Conservation (phyloP, 2,888 invertebrate species). For the Tholera decimalis region DNA sequence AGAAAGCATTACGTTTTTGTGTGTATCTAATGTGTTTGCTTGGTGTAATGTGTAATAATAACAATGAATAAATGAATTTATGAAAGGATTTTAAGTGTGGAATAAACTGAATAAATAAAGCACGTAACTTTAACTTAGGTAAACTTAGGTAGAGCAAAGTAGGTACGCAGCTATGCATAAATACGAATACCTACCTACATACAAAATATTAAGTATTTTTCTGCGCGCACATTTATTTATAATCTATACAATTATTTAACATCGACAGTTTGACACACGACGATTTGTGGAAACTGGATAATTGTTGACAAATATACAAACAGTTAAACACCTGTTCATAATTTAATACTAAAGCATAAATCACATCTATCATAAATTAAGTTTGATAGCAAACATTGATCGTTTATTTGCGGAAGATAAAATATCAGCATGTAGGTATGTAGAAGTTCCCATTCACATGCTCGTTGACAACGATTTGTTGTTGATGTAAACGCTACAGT, state of each 20-base stretch:
- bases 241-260: too few relatives aligned
- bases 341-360: neutral
- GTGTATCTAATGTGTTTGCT: too few relatives aligned
- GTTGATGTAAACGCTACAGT: conserved; percentile 33
- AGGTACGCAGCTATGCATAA: conserved; percentile 5
- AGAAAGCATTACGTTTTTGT: too few relatives aligned
- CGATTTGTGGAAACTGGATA: conserved; percentile 2
- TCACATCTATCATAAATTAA: conserved; percentile 14
- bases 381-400: conserved; percentile 31
- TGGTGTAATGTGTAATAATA: too few relatives aligned
- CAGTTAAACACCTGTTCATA: neutral
- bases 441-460: conserved; percentile 34
- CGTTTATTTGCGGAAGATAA: conserved; percentile 8
- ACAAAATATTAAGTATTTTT: conserved; percentile 14
- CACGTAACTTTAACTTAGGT: too few relatives aligned
- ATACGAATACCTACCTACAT: conserved; percentile 5
- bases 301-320: neutral
- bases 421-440: conserved; percentile 11
- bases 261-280: neutral
- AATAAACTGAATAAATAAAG: too few relatives aligned
- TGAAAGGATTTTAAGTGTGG: too few relatives aligned
- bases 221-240: conserved; percentile 22
- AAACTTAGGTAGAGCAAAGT: too few relatives aligned
- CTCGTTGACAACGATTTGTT: conserved; percentile 10
- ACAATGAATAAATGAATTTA: too few relatives aligned